Percentiles rank a stretch among this genome's conserved stretches.
phyloP scores from a whole-genome alignment of 2,888 invertebrate species.

The Drosophila birchii region DNA sequence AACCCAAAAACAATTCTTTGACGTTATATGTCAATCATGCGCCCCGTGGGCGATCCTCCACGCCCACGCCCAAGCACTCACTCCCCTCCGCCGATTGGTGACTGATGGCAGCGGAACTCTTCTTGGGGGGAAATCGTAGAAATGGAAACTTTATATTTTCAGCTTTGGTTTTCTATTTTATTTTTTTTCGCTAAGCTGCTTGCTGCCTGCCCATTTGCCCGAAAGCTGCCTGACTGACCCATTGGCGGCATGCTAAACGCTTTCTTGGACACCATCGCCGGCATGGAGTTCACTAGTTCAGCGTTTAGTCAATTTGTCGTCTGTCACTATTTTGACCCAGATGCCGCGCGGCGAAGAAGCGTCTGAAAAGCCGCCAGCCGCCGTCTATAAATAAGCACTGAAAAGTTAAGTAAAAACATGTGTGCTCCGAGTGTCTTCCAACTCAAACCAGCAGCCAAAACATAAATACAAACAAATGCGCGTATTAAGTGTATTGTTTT shows the following conservation, averaged over 20 bases:
- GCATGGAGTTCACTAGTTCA: constrained; percentile 67
- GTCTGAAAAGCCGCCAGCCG: constrained; percentile 52
- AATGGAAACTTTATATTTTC: constrained; percentile 23
- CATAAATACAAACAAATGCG: constrained; percentile 52
- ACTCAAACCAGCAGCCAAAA: constrained; percentile 42
- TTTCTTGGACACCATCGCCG: constrained; percentile 6
- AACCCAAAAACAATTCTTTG: constrained; percentile 22
- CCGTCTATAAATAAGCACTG: constrained; percentile 62
- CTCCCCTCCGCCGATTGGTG: constrained; percentile 23
- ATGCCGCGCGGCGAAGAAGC: constrained; percentile 50
- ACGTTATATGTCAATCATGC: constrained; percentile 64
- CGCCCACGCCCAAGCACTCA: constrained; percentile 18
- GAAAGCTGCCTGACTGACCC: constrained; percentile 56
- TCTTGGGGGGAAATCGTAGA: constrained; percentile 65
- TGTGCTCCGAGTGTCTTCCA: constrained; percentile 40
- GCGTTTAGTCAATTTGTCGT: constrained; percentile 40
- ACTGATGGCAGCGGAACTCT: constrained; percentile 5
- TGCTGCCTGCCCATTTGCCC: constrained; percentile 72
- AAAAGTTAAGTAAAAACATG: constrained; percentile 74
- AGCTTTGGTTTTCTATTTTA: constrained; percentile 23
- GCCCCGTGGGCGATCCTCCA: constrained; percentile 64
- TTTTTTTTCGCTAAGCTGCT: constrained; percentile 62
- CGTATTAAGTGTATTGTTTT: constrained; percentile 49
- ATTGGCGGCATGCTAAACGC: constrained; percentile 61
- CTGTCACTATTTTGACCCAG: constrained; percentile 69